These are phyloP conservation scores for Ariopsis seemanni DNA, from an alignment of 2,113 vertebrate species.

Conservation along the genomic window DNA sequence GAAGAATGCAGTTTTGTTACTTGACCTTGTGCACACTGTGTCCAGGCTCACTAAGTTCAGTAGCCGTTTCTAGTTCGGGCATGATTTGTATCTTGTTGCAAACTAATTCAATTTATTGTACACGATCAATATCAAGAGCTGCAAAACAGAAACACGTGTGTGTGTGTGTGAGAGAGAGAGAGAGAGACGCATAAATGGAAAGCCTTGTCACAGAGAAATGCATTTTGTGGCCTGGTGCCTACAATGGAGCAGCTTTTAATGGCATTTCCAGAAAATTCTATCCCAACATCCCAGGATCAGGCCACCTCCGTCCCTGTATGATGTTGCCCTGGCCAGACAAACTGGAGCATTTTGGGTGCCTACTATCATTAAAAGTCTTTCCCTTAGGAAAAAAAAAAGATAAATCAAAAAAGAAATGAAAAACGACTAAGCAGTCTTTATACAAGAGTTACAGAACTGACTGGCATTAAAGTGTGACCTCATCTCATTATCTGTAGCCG, in stretches of 20 bases:
- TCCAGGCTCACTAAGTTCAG: neutral
- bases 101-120: constrained; percentile 62
- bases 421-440: neutral
- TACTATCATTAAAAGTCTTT: constrained; percentile 44
- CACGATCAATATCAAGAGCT: constrained; percentile 63
- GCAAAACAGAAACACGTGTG: constrained; percentile 32
- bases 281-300: constrained; percentile 59
- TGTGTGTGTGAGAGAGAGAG: constrained; percentile 1
- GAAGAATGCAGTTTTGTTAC: constrained; percentile 6
- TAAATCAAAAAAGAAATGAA: neutral
- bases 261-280: constrained; percentile 72
- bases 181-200: constrained; percentile 5
- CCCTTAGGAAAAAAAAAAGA: constrained; percentile 6
- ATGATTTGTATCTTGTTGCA: constrained; percentile 62
- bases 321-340: constrained; percentile 62
- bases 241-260: constrained; percentile 60
- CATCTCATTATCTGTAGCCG: too few relatives aligned
- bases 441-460: too few relatives aligned
- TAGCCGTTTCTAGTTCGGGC: neutral
- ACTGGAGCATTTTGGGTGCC: constrained; percentile 61
- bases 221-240: constrained; percentile 69
- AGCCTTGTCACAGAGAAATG: constrained; percentile 68
- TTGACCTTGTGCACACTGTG: neutral
- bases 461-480: too few relatives aligned
- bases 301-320: constrained; percentile 63